Conservation (phyloP, 2,888 invertebrate species). For the Harmothoe impar region DNA sequence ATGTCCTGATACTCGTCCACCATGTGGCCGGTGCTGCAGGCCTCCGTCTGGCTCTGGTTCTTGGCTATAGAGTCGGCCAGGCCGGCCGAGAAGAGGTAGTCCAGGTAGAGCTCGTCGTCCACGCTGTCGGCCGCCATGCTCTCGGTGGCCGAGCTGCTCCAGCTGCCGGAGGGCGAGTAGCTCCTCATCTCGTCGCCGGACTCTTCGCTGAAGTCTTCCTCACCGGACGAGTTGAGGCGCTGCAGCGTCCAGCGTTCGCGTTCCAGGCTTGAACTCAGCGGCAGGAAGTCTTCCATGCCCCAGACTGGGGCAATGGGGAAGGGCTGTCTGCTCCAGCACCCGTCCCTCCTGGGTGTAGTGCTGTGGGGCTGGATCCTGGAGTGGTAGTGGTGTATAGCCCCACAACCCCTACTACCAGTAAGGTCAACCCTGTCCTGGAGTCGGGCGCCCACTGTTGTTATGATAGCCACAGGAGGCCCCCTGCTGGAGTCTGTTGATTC, state of each 20-base stretch:
- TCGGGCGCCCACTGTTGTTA: background rate
- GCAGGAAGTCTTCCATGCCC: conserved; percentile 74
- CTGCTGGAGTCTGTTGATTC: conserved; percentile 30
- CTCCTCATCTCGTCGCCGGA: conserved; percentile 74
- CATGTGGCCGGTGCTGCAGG: too few species aligned
- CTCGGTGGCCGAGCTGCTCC: conserved; percentile 66
- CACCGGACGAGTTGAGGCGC: conserved; percentile 80
- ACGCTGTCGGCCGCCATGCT: conserved; percentile 54
- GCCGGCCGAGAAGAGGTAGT: conserved; percentile 80
- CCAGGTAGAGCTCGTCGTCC: conserved; percentile 77
- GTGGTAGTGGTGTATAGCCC: background rate
- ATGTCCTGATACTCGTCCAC: background rate
- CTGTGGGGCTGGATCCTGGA: background rate
- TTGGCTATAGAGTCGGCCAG: conserved; percentile 78
- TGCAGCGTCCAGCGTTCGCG: conserved; percentile 80
- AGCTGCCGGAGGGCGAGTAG: conserved; percentile 67
- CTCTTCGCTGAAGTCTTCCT: conserved; percentile 71
- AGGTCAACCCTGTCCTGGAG: conserved; percentile 31
- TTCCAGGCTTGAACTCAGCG: conserved; percentile 79
- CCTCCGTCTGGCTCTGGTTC: background rate
- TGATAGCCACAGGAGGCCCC: conserved; percentile 14
- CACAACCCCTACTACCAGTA: background rate
- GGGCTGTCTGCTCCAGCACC: background rate
- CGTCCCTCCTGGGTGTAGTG: background rate
- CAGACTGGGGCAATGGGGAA: background rate